Conservation (phyloP, 2,113 vertebrate species). For the Elanus axillaris region DNA sequence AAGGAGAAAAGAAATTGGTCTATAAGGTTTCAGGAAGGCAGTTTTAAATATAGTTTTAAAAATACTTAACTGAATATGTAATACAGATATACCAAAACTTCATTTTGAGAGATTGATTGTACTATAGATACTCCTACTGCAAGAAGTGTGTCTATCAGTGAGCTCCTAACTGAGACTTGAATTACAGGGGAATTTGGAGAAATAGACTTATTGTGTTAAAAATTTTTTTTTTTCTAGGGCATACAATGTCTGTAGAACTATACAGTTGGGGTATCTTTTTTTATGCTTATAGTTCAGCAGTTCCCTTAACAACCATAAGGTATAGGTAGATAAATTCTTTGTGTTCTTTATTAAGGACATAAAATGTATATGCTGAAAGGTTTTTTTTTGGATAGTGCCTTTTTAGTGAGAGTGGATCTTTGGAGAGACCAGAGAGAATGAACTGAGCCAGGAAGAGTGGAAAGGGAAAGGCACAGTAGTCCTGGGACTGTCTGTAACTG, state of each 20-base stretch:
- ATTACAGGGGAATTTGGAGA: neutral
- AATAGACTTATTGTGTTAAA: neutral
- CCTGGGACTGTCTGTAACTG: neutral
- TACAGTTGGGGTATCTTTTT: neutral
- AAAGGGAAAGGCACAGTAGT: neutral
- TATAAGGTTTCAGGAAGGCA: conserved; percentile 9
- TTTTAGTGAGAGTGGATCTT: neutral
- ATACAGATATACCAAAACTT: neutral
- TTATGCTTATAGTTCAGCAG: neutral
- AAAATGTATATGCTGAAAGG: neutral
- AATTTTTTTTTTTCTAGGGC: neutral
- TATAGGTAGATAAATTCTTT: neutral
- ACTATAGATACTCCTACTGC: neutral
- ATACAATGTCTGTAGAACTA: neutral
- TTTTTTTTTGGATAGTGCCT: neutral
- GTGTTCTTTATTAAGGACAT: neutral
- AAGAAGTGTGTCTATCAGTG: neutral
- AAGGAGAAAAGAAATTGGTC: neutral
- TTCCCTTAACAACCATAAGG: neutral
- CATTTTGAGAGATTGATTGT: neutral
- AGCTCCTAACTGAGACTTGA: neutral
- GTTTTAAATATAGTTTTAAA: neutral
- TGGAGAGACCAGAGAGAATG: neutral
- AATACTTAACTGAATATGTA: neutral
- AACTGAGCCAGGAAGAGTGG: neutral